phyloP scores from a whole-genome alignment of 2,797 vertebrate species.

The Cuniculus paca region DNA sequence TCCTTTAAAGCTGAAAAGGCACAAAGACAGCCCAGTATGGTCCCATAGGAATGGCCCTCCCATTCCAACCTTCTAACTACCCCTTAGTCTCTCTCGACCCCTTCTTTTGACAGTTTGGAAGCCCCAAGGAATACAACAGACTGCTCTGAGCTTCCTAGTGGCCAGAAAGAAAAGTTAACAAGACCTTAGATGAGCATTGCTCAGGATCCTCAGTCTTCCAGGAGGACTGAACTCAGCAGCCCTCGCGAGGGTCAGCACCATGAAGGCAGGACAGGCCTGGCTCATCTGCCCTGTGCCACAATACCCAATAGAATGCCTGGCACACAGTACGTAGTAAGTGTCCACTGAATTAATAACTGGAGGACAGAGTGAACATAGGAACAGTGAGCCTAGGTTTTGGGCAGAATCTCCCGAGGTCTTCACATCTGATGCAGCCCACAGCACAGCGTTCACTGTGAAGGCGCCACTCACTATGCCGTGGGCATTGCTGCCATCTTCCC shows the following conservation, averaged over 20 bases:
- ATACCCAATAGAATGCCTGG: background rate
- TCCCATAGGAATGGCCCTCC: background rate
- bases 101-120: background rate
- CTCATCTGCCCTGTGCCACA: background rate
- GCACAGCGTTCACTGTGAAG: background rate
- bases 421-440: rapidly evolving
- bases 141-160: constrained; percentile 55
- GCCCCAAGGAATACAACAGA: background rate
- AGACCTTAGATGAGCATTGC: background rate
- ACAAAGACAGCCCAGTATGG: background rate
- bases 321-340: background rate
- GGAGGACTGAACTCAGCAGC: background rate
- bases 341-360: background rate
- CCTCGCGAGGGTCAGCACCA: background rate
- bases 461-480: background rate
- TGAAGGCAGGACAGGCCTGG: background rate
- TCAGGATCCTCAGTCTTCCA: background rate
- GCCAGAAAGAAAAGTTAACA: constrained; percentile 31
- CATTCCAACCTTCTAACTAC: background rate
- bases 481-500: background rate
- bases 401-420: background rate
- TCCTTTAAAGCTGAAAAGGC: background rate
- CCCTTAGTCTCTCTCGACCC: rapidly evolving
- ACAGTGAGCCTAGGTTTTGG: background rate
- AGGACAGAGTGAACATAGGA: background rate